phyloP scores from a whole-genome alignment of 1,140 invertebrate species.

The Carposina sasakii region DNA sequence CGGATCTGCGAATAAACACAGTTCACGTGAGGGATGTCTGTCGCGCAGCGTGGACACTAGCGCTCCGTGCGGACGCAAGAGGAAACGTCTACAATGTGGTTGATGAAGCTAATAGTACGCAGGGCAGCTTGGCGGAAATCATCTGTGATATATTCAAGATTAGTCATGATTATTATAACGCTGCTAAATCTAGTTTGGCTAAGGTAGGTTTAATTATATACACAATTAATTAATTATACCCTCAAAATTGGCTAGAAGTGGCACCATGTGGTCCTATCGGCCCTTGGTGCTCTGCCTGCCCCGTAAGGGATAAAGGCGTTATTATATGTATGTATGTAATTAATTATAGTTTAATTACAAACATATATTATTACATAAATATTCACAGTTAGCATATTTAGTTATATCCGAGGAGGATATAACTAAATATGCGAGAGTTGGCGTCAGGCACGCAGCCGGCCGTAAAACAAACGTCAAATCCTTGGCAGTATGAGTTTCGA shows the following conservation, averaged over 20 bases:
- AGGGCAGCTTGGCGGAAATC: conserved; percentile 85
- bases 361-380: too few relatives aligned
- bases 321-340: too few relatives aligned
- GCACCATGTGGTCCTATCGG: too few relatives aligned
- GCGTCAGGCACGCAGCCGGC: too few relatives aligned
- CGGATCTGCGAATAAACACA: conserved; percentile 88
- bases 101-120: conserved; percentile 86
- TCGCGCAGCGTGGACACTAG: conserved; percentile 81
- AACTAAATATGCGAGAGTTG: too few relatives aligned
- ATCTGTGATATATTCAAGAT: conserved; percentile 89
- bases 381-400: too few relatives aligned
- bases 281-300: too few relatives aligned
- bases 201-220: conserved; percentile 80
- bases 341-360: too few relatives aligned
- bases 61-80: conserved; percentile 50
- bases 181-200: conserved; percentile 82
- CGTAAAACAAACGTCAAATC: too few relatives aligned
- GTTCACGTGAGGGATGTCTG: conserved; percentile 89
- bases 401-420: too few relatives aligned
- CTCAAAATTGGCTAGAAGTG: not conserved
- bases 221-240: not conserved
- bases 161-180: conserved; percentile 89
- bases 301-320: too few relatives aligned
- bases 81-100: conserved; percentile 86
- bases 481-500: too few relatives aligned